These are phyloP conservation scores for Balearica regulorum DNA, from an alignment of 2,797 vertebrate species.

Conservation along the genomic window DNA sequence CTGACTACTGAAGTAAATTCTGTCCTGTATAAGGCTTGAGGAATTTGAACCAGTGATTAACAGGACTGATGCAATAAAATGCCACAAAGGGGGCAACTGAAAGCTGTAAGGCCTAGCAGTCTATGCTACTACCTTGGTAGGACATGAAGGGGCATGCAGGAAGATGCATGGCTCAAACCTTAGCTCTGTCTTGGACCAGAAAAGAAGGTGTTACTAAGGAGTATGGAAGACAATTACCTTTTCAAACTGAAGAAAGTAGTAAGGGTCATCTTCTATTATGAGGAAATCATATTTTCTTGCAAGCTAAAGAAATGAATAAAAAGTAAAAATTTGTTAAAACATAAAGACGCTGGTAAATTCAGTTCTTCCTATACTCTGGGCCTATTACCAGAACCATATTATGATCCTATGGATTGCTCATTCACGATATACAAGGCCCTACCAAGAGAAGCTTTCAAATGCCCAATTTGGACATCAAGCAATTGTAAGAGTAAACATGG, in stretches of 20 bases:
- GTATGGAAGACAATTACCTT: conserved; percentile 78
- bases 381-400: neutral
- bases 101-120: neutral
- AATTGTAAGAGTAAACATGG: neutral
- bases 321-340: neutral
- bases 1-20: neutral
- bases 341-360: neutral
- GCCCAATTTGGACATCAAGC: neutral
- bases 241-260: conserved; percentile 94
- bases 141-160: neutral
- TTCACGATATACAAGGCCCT: neutral
- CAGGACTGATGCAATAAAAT: neutral
- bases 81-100: neutral
- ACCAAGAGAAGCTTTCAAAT: neutral
- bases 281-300: conserved; percentile 91
- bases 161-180: neutral
- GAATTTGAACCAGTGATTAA: neutral
- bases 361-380: neutral
- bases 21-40: neutral
- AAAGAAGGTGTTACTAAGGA: neutral
- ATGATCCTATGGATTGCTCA: neutral
- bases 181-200: neutral
- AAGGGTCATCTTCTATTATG: conserved; percentile 96
- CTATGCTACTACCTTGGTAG: neutral
- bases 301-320: conserved; percentile 74